These are phyloP conservation scores for Geococcyx californianus DNA, from an alignment of 2,113 vertebrate species.

Conservation along the genomic window DNA sequence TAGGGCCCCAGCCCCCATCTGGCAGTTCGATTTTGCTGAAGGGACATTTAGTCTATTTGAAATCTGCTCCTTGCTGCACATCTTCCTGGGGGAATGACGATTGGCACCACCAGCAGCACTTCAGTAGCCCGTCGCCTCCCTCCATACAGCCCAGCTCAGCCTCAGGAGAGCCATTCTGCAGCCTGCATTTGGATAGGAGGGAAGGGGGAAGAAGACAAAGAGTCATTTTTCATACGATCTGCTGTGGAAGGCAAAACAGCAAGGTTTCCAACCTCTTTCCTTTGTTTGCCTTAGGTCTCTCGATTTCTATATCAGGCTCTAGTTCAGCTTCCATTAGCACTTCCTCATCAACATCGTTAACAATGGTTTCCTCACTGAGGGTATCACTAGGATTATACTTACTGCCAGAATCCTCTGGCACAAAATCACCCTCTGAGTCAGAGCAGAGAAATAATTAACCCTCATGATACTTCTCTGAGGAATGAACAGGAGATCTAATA, in stretches of 20 bases:
- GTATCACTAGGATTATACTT: slow-evolving; percentile 59
- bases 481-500: slow-evolving; percentile 32
- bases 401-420: slow-evolving; percentile 77
- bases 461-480: slow-evolving; percentile 63
- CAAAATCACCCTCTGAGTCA: slow-evolving; percentile 72
- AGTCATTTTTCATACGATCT: not conserved
- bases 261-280: slow-evolving; percentile 33
- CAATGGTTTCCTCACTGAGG: slow-evolving; percentile 61
- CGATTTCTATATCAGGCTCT: slow-evolving; percentile 12
- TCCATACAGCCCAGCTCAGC: not conserved
- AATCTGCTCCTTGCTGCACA: not conserved
- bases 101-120: not conserved
- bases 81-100: not conserved
- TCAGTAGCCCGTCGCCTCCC: not conserved
- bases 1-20: not conserved
- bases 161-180: slow-evolving; percentile 21
- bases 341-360: slow-evolving; percentile 44
- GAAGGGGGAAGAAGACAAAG: not conserved
- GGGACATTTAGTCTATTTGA: not conserved
- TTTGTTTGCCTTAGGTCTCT: slow-evolving; percentile 37
- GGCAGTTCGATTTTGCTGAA: not conserved
- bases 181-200: not conserved
- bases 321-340: slow-evolving; percentile 25
- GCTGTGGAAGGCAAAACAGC: not conserved
- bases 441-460: slow-evolving; percentile 73